Base-by-base conservation (phyloP, 2,113 vertebrate species). In the Cercopithecus mona region DNA sequence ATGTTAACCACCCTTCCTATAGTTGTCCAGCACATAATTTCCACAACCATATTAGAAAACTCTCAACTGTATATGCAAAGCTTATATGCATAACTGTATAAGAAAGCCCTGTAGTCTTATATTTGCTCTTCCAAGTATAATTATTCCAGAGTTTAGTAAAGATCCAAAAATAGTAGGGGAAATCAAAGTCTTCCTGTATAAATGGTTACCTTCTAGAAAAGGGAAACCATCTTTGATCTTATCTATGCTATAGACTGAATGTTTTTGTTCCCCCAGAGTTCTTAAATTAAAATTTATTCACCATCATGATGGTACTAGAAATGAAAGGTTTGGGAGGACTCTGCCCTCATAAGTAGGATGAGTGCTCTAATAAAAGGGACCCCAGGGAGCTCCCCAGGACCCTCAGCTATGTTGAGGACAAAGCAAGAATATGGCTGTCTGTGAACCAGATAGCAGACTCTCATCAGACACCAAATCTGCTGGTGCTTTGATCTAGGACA, bases 291-390 rank as follows among this genome's bases (percentile, higher is more conserved):
- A 45, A 68, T 40, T 48, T 25, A 61, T 48, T 55, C 4, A 48
- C n/a, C 25, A 50, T 30, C 1, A 4, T 50, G 35, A 40, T 52
- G 45, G 2, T 18, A 40, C 16, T 40, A 64, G 11, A 43, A 23
- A 8, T 11, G 2, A 25, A 23, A 13, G 10, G 14, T 40, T 32
- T 14, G 22, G 43, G 9, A 32, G 9, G 18, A 1, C 3, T 4
- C 2, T 16, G 0, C 22, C 70, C 20, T 35, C 20, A 25, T 32
- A 0, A 76, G 27, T 27, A 22, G 38, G 20, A 11, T 64, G 8
- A 55, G 40, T 70, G 6, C n/a, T 35, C 8, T 57, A 43, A 57
- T 57, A 35, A 43, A 57, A 43, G 27, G 20, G 30, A 48, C 30
- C 20, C 61, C 12, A 68, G 32, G 35, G 18, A 30, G 17, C 8